Base-by-base conservation (phyloP, 2,888 invertebrate species). In the Tanypteryx hageni region DNA sequence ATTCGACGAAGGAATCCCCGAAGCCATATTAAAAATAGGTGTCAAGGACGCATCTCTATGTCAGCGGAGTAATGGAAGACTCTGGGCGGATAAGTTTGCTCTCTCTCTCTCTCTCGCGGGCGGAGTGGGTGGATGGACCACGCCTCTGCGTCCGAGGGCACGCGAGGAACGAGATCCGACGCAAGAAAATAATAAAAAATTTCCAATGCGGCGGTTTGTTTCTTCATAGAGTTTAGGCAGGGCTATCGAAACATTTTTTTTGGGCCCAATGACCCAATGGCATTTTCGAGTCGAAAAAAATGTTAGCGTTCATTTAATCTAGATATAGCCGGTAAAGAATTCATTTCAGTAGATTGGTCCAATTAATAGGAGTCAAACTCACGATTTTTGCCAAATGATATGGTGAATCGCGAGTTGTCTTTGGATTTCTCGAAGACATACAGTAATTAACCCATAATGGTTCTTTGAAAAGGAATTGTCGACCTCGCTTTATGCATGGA, bases 1-100 rank as follows among this genome's bases (percentile, higher is more conserved):
- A 76, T 22, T 27, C 11, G 27, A 13, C 76, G 10, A 76, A 76
- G 27, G 27, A 4, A 76, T 76, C 10, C 2, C 76, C 22, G 76
- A 0, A 76, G 22, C 14, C 22, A 27, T 76, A 27, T 76, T 22
- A 27, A 27, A 76, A 76, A 76, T 76, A 76, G 76, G 14, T 76
- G 76, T 76, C 76, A 76, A 76, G 76, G 76, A 76, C 76, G 76
- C 76, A 14, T 76, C 27, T 76, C 27, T 76, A 76, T 76, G 18
- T 13, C 76, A 27, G 27, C 22, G 0, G 27, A 76, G 76, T 76
- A 76, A 76, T 76, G 76, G 76, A 76, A 76, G 76, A 76, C 76
- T 27, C 22, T 76, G 22, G 18, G 76, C 27, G 76, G 76, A 68
- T 68, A 68, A 10, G 0, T 44, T 44, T 44, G 44, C 44, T 44